Evolutionary conservation across 2,888 invertebrate genomes (phyloP).

Genomic region (Mesochorus sp.): DNA sequence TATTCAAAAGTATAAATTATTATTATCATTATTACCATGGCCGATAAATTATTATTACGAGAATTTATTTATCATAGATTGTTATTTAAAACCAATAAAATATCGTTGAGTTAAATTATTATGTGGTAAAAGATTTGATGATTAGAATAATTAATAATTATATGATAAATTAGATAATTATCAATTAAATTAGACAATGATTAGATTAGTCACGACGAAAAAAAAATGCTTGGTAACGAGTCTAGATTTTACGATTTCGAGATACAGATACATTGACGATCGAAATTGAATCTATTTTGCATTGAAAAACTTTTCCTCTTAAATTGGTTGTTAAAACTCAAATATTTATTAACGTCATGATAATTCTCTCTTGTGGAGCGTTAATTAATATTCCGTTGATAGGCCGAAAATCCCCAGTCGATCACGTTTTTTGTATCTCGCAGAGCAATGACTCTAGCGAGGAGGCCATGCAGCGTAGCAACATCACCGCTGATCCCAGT

Average conservation of each 20-base stretch:
- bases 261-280: not conserved
- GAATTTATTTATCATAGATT: slow-evolving; percentile 16
- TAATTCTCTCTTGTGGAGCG: not conserved
- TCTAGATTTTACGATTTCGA: slow-evolving; percentile 24
- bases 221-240: slow-evolving; percentile 4
- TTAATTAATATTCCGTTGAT: not conserved
- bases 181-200: slow-evolving; percentile 31
- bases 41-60: slow-evolving; percentile 28
- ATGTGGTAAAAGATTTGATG: slow-evolving; percentile 18
- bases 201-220: slow-evolving; percentile 52
- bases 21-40: slow-evolving; percentile 29
- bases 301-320: too few species aligned
- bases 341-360: not conserved
- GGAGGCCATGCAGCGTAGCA: slow-evolving; percentile 83
- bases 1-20: too few species aligned
- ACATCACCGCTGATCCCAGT: slow-evolving; percentile 78
- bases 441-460: slow-evolving; percentile 94
- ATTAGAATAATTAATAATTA: too few species aligned
- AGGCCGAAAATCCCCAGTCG: not conserved
- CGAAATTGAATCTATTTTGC: slow-evolving; percentile 9
- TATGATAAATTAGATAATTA: slow-evolving; percentile 27
- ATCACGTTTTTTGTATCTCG: slow-evolving; percentile 59
- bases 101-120: slow-evolving; percentile 30
- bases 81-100: too few species aligned
- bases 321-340: not conserved